These are phyloP conservation scores for Notechis scutatus DNA, from an alignment of 2,113 vertebrate species.

Conservation along the genomic window DNA sequence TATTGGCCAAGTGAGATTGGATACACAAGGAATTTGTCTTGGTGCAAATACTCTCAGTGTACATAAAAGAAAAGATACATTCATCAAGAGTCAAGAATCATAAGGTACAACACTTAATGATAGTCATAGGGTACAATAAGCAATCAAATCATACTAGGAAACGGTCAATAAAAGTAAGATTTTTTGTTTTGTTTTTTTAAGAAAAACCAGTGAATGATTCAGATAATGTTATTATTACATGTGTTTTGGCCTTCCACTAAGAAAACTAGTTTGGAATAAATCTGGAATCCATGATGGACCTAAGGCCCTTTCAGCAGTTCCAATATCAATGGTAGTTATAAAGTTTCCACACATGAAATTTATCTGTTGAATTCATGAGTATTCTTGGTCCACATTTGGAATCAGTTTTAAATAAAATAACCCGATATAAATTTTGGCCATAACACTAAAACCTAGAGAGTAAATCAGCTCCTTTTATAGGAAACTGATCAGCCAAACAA, in stretches of 20 bases:
- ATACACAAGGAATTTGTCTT: no score
- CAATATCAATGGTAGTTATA: neutral
- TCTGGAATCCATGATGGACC: neutral
- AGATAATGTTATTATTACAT: neutral
- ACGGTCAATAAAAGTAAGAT: neutral
- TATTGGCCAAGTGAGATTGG: no score
- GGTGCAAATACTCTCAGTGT: no score
- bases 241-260: neutral
- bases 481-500: no score
- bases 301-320: neutral
- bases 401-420: neutral
- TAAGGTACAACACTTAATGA: no score
- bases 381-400: neutral
- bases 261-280: neutral
- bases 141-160: no score
- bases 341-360: neutral
- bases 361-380: neutral
- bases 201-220: neutral
- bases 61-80: no score
- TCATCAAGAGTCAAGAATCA: no score
- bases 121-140: no score
- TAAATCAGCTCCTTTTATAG: neutral
- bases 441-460: neutral
- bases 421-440: neutral
- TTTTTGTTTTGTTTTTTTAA: neutral